Evolutionary conservation across 2,797 vertebrate species (phyloP).

Genomic region (Eidolon dupreanum): DNA sequence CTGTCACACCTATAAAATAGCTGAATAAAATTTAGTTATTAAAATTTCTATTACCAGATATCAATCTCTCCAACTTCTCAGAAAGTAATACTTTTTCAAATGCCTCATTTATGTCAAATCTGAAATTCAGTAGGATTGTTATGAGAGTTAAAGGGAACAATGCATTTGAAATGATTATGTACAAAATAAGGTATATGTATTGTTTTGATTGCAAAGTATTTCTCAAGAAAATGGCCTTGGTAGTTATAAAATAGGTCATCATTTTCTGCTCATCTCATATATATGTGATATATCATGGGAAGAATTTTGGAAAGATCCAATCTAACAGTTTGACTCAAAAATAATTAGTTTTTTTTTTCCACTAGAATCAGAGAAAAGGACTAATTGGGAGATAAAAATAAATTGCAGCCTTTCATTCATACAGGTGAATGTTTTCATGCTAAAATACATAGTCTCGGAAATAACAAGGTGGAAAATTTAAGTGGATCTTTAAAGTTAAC

Average conservation of each 20-base stretch:
- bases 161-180: background rate
- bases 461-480: background rate
- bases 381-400: background rate
- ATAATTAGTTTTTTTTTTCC: background rate
- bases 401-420: background rate
- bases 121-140: background rate
- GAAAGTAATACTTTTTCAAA: constrained; percentile 7
- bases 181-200: background rate
- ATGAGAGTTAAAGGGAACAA: background rate
- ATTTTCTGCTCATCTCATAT: background rate
- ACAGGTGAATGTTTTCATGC: background rate
- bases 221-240: background rate
- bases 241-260: background rate
- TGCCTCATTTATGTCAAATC: background rate
- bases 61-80: background rate
- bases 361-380: background rate
- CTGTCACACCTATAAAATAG: background rate
- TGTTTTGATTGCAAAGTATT: background rate
- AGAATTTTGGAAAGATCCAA: background rate
- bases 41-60: background rate
- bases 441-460: background rate
- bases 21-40: background rate
- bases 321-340: background rate
- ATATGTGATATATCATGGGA: background rate
- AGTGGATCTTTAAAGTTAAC: background rate